Base-by-base conservation (phyloP, 2,113 vertebrate species). In the Cyrtonyx montezumae region DNA sequence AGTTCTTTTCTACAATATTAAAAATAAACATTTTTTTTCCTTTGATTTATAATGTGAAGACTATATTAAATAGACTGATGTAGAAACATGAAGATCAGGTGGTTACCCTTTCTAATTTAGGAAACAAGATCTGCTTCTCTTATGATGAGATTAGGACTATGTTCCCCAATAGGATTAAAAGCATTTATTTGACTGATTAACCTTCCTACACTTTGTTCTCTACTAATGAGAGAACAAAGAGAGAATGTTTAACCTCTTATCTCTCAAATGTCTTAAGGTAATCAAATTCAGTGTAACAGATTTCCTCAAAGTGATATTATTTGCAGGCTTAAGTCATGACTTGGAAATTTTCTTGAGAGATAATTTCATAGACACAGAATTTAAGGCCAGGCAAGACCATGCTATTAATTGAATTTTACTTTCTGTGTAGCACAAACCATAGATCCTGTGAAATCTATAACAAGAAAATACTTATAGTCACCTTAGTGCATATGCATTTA, bases 251-350 rank as follows among this genome's bases (percentile, higher is more conserved):
- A 85, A 78, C 49, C 13, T 89, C 80, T 75, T 92, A 86, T 80
- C 61, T 88, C 45, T 87, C 3, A 0, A 26, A 46, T 77, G 59
- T 45, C 63, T 82, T 61, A 77, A 80, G 65, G n/a, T 90, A 93
- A 85, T 88, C 82, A 85, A 91, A 75, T 5, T 37, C 62, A 83
- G 30, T 59, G 63, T 40, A 40, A 40, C 40, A 40, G 40, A 40
- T 40, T 83, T 74, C 14, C 76, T 85, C 83, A 67, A 85, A 83
- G 51, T 53, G 9, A 9, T 85, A 87, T 91, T 89, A 92, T 87
- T 74, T 87, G 63, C 71, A 83, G 71, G 13, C 69, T 93, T 91
- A 71, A 91, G 68, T 70, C 46, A n/a, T 37, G 53, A 74, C 67
- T 78, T 71, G 46, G 28, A 85, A 83, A 91, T 91, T 91, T 32